A percentile compares a stretch with the other conserved stretches of the same genome.
These are phyloP conservation scores for Zaprionus africanus DNA, from an alignment of 1,140 invertebrate genomes.

Conservation along the genomic window DNA sequence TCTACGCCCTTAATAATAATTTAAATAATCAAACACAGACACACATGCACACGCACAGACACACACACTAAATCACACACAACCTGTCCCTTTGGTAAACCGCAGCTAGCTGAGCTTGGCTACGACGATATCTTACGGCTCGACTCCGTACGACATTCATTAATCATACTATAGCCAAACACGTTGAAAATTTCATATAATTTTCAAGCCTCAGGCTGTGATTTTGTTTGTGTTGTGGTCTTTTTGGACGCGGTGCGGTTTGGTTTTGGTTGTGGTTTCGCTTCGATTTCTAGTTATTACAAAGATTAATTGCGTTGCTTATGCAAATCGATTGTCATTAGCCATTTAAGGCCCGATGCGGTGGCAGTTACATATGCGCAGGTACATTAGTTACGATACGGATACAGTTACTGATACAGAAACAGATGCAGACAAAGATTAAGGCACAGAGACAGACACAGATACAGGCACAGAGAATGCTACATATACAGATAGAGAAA, in stretches of 20 bases:
- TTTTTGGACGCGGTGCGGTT: slow-evolving; percentile 17
- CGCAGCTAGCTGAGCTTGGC: slow-evolving; percentile 6
- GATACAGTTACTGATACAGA: slow-evolving; percentile 32
- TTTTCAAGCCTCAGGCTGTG: slow-evolving; percentile 53
- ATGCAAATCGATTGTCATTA: slow-evolving; percentile 80
- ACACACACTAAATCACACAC: slow-evolving; percentile 3
- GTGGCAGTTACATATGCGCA: slow-evolving; percentile 56
- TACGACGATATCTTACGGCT: not conserved
- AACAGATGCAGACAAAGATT: slow-evolving; percentile 19
- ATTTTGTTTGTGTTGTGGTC: slow-evolving; percentile 49
- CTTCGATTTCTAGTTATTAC: slow-evolving; percentile 77
- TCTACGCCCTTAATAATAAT: slow-evolving; percentile 74
- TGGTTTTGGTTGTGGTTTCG: slow-evolving; percentile 36
- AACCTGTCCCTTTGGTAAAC: slow-evolving; percentile 38
- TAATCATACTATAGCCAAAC: slow-evolving; percentile 69
- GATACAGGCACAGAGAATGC: slow-evolving; percentile 1
- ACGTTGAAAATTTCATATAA: slow-evolving; percentile 74
- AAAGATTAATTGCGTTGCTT: slow-evolving; percentile 79
- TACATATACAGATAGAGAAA: not conserved
- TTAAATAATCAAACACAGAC: slow-evolving; percentile 68
- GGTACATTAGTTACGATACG: slow-evolving; percentile 31
- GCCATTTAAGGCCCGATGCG: slow-evolving; percentile 72
- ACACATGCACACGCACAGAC: slow-evolving; percentile 30
- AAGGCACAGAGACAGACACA: slow-evolving; percentile 23
- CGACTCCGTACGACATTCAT: slow-evolving; percentile 55